Evolutionary conservation across 1,140 invertebrate species (phyloP).

Genomic region (Nautilus pompilius): DNA sequence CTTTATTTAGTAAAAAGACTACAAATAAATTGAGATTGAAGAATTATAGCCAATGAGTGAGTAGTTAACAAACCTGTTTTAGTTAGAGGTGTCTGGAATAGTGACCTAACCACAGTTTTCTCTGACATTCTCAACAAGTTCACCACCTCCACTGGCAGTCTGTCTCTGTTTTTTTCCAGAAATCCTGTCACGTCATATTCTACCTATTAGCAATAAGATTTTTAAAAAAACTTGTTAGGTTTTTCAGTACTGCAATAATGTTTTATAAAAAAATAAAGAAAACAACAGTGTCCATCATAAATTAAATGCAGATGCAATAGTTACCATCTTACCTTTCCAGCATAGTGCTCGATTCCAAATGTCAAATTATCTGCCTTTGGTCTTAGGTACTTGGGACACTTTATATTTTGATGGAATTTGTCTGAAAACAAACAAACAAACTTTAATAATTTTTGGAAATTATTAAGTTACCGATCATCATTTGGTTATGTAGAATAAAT

Average conservation of each 20-base stretch:
- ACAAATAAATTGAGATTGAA: background rate
- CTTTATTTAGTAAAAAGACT: background rate
- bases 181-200: slow-evolving; percentile 77
- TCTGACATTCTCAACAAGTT: slow-evolving; percentile 73
- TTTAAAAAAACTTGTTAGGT: too few species aligned
- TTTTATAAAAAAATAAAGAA: too few species aligned
- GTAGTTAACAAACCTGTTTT: slow-evolving; percentile 60
- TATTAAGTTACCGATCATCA: too few species aligned
- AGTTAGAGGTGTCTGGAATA: slow-evolving; percentile 84
- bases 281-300: too few species aligned
- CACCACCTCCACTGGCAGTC: slow-evolving; percentile 75
- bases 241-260: too few species aligned
- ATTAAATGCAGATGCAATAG: background rate
- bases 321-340: slow-evolving; percentile 33
- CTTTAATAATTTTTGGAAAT: too few species aligned
- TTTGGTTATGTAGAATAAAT: too few species aligned
- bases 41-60: background rate
- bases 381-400: slow-evolving; percentile 71
- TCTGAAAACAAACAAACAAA: slow-evolving; percentile 60
- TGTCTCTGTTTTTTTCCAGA: slow-evolving; percentile 80
- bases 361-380: slow-evolving; percentile 68
- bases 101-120: slow-evolving; percentile 68
- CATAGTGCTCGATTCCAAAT: slow-evolving; percentile 50
- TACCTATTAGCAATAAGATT: slow-evolving; percentile 63
- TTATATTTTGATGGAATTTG: slow-evolving; percentile 79